Evolutionary conservation across 2,888 invertebrate genomes (phyloP), one percentile per base, ranked within the genome.

Genomic region (Hypomecis punctinalis): DNA sequence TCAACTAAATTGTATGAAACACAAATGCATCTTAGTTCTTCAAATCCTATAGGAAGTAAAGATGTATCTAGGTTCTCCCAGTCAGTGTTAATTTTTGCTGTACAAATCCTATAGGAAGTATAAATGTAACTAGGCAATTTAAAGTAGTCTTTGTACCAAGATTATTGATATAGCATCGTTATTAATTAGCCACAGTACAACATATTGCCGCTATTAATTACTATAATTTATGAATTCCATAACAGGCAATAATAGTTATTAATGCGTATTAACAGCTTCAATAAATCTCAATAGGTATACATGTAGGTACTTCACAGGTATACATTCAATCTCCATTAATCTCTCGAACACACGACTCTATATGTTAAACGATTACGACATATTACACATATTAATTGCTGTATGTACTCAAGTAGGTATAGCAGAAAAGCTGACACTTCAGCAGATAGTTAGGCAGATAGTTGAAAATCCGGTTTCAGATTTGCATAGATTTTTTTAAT

Each of bases 341-440:
- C 60, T 48, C 40, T 7, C 56, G 42, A 63, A 54, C 61, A 61
- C 37, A 69, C 43, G 63, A 47, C 56, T 55, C 60, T 46, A 49
- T 70, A 67, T 45, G 48, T 65, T 63, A 52, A 60, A 61, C 64
- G 68, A n/a, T n/a, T 68, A 66, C 68, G 53, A 59, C 53, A 47
- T 56, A 56, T 33, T 37, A 42, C 7, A 56, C 11, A 43, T 46
- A 43, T 42, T 46, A 47, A 51, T 56, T 51, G 56, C 49, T 23
- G 23, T 23, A 23, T 23, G 23, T 23, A 23, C 23, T 3, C 5
- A 42, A 55, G 11, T 58, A 43, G 40, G 39, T 37, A 13, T 45
- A 23, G 36, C n/a, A 8, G 10, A 43, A 42, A 58, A 37, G 35
- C 37, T 37, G 39, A 35, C 33, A 57, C 13, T 45, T 45, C 51